These are phyloP conservation scores for Xenentodon cancila DNA, from an alignment of 2,797 vertebrate genomes.

Conservation along the genomic window DNA sequence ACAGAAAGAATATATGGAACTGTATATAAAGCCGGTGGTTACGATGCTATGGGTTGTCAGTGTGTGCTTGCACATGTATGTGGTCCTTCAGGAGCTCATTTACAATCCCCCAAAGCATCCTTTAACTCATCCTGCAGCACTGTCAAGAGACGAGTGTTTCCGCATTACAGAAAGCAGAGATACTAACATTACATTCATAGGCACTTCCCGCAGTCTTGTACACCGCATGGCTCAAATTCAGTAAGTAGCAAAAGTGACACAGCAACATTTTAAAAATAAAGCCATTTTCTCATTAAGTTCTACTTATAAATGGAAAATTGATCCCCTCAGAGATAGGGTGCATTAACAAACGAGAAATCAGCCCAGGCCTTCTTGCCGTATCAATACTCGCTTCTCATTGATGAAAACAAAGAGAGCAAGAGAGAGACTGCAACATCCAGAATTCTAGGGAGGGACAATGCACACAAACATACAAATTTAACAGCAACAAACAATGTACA, in stretches of 20 bases:
- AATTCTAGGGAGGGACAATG: constrained; percentile 28
- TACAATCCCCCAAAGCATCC: constrained; percentile 29
- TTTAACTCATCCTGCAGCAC: constrained; percentile 12
- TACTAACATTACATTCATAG: constrained; percentile 15
- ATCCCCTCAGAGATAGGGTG: constrained; percentile 34
- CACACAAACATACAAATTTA: constrained; percentile 36
- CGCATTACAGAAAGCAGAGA: constrained; percentile 13
- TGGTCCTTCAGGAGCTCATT: constrained; percentile 51
- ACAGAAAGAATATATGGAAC: not conserved
- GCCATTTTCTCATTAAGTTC: constrained; percentile 5
- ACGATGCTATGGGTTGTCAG: not conserved
- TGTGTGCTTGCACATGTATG: constrained; percentile 16
- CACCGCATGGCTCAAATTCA: not conserved
- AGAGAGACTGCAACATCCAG: constrained; percentile 28
- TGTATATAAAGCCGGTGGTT: not conserved
- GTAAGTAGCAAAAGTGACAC: not conserved
- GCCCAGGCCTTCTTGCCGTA: constrained; percentile 35
- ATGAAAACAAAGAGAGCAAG: constrained; percentile 48
- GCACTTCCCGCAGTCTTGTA: not conserved
- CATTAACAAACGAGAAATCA: constrained; percentile 18
- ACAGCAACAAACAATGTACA: constrained; percentile 26
- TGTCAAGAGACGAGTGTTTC: constrained; percentile 42
- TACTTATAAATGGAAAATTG: constrained; percentile 30
- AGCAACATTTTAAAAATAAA: constrained; percentile 36
- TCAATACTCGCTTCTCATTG: constrained; percentile 42